Evolutionary conservation across 2,888 invertebrate species (phyloP).

Genomic region (Xanthia togata): DNA sequence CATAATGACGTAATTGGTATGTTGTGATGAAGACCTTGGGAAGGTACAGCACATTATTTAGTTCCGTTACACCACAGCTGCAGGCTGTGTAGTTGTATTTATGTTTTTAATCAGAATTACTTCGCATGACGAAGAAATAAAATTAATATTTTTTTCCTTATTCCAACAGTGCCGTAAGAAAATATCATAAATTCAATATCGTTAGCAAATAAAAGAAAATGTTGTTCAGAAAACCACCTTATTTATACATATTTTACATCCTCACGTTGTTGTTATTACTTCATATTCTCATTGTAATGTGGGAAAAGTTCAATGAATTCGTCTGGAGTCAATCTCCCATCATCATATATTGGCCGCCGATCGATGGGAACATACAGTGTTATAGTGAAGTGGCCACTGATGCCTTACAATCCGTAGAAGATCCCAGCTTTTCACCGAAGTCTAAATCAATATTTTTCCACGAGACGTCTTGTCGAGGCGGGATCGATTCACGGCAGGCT

Average conservation of each 20-base stretch:
- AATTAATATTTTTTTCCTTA: slow-evolving; percentile 15
- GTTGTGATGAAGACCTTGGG: too few species aligned
- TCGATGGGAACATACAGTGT: slow-evolving; percentile 15
- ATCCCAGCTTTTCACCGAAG: slow-evolving; percentile 32
- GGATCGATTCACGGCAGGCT: slow-evolving; percentile 76
- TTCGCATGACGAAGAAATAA: slow-evolving; percentile 5
- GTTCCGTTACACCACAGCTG: too few species aligned
- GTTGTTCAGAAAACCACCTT: not conserved
- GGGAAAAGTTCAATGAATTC: not conserved
- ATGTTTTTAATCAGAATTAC: slow-evolving; percentile 38
- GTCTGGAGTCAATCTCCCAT: not conserved
- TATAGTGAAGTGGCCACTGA: slow-evolving; percentile 12
- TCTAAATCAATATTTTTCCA: slow-evolving; percentile 90
- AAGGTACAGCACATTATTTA: too few species aligned
- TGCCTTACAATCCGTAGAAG: slow-evolving; percentile 45
- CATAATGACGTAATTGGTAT: too few species aligned
- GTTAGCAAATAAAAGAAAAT: slow-evolving; percentile 24
- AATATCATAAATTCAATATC: slow-evolving; percentile 10
- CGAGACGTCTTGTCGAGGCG: slow-evolving; percentile 91
- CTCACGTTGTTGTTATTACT: not conserved
- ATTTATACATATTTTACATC: not conserved
- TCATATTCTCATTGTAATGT: not conserved
- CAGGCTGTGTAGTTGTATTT: slow-evolving; percentile 2
- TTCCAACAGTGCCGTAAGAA: not conserved
- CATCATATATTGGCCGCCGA: slow-evolving; percentile 33